Base-by-base conservation (phyloP, 2,888 invertebrate genomes). In the Nemotelus pantherinus region DNA sequence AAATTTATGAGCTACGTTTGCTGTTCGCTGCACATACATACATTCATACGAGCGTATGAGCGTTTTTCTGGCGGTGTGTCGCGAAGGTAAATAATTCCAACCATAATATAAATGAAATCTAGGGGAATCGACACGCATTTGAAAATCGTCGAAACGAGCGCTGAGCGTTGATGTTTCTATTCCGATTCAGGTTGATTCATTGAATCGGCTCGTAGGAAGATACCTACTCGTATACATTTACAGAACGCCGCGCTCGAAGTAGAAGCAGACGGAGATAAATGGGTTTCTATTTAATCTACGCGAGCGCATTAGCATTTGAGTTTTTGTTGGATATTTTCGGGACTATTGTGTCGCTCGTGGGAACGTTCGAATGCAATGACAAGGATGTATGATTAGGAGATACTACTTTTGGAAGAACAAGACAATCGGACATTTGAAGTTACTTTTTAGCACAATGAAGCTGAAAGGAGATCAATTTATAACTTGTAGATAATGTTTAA, bases 1-100 rank as follows among this genome's bases (percentile, higher is more conserved):
- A 82, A 81, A 79, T 77, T 79, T 79, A 79, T 74, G 74, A 74
- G 60, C 45, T 72, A 44, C 60, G 58, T 58, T 72, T 47, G 57
- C 3, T 7, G 41, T 53, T 68, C 39, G 55, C 47, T 63, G 25
- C 25, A 25, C 25, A 25, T 25, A 25, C 25, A 25, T 25, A 25
- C 25, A 25, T 25, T 25, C 25, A 41, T 43, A 63, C 43, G 63
- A 63, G 63, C 63, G 43, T 41, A 43, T 9, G 10, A 10, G 53
- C 53, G 10, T 53, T 10, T 6, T 53, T 53, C 53, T 10, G 41
- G 43, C 2, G 63, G 57, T 57, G 57, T 25, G 57, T 25, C n/a
- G 58, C 7, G 63, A 43, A 63, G 5, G 63, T 10, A 63, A 63
- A 41, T 41, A 3, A 25, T 25, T 25, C 1, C 25, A 25, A 25